Percentiles rank a stretch among this genome's conserved stretches.
phyloP scores from a whole-genome alignment of 1,140 invertebrate species.

The Drosophila bocqueti region DNA sequence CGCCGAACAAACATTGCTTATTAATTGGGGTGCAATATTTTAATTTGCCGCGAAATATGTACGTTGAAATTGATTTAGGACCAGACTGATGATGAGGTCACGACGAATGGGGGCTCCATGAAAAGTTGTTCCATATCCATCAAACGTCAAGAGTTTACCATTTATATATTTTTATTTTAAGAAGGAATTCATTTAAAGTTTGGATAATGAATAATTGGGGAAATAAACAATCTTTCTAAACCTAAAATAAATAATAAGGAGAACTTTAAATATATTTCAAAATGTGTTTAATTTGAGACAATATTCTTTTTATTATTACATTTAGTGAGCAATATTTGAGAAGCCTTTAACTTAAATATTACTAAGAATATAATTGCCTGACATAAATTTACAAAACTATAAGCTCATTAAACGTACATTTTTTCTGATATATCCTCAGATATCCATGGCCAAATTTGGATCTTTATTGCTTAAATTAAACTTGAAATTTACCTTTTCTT shows the following conservation, averaged over 20 bases:
- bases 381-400: not conserved
- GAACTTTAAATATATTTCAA: not conserved
- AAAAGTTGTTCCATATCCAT: constrained; percentile 22
- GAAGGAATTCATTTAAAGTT: not conserved
- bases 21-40: constrained; percentile 38
- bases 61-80: constrained; percentile 20
- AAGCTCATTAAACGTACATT: not conserved
- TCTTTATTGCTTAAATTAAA: not conserved
- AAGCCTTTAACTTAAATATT: not conserved
- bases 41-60: constrained; percentile 6
- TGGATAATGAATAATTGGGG: accelerated
- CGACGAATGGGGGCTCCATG: not conserved
- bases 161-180: not conserved
- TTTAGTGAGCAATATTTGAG: not conserved
- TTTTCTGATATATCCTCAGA: not conserved
- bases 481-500: not conserved
- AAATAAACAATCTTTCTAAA: not conserved
- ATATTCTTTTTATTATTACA: not conserved
- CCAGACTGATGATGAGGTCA: constrained; percentile 28
- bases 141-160: constrained; percentile 11
- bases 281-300: not conserved
- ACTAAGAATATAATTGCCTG: no score
- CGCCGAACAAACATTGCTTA: constrained; percentile 22
- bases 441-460: not conserved
- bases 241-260: not conserved